Percentiles rank a stretch among this genome's conserved stretches.
These are phyloP conservation scores for Cerceris ruficornis DNA, from an alignment of 2,888 invertebrate genomes.

Conservation along the genomic window DNA sequence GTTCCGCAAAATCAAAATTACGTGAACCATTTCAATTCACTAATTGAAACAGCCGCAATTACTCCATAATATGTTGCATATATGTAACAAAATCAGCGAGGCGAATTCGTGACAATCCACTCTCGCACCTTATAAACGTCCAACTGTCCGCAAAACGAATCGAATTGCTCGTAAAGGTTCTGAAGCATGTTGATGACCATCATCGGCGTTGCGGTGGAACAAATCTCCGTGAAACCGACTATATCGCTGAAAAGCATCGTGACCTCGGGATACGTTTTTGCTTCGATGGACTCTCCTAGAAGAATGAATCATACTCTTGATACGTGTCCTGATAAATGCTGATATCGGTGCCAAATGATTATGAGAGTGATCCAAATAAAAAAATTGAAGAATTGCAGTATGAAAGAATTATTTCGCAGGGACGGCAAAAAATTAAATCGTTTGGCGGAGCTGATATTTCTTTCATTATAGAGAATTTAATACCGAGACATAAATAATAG, in stretches of 20 bases:
- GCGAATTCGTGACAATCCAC: not conserved
- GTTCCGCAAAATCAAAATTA: too few relatives aligned
- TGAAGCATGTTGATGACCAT: constrained; percentile 98
- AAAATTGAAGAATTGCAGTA: too few relatives aligned
- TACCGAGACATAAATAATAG: too few relatives aligned
- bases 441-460: too few relatives aligned
- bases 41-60: too few relatives aligned
- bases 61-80: too few relatives aligned
- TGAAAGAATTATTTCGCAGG: too few relatives aligned
- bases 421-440: too few relatives aligned
- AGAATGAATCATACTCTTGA: not conserved
- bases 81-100: not conserved
- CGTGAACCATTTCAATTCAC: too few relatives aligned
- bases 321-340: not conserved
- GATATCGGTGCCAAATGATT: too few relatives aligned
- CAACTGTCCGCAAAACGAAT: constrained; percentile 94
- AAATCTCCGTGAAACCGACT: constrained; percentile 97
- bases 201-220: constrained; percentile 96
- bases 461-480: too few relatives aligned
- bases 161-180: constrained; percentile 95
- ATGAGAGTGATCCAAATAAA: too few relatives aligned
- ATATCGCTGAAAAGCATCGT: constrained; percentile 98
- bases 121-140: constrained; percentile 94
- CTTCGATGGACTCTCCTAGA: constrained; percentile 93
- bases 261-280: constrained; percentile 95